These are phyloP conservation scores for Sphaerophoria rueppellii DNA, from an alignment of 2,888 invertebrate genomes.

Conservation along the genomic window DNA sequence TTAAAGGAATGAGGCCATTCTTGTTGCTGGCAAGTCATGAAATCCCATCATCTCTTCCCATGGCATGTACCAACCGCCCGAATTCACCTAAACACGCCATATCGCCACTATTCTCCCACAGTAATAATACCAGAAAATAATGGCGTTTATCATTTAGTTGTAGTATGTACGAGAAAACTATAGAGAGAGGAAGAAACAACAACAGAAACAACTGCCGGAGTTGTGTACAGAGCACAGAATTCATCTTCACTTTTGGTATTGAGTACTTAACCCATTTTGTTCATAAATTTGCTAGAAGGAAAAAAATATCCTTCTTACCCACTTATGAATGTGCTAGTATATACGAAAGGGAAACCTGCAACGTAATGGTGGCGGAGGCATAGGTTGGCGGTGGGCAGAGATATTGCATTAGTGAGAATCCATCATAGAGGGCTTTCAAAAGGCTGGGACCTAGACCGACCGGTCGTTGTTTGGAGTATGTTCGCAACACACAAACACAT, in stretches of 20 bases:
- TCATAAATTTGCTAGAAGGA: constrained; percentile 71
- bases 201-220: background rate
- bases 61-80: background rate
- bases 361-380: background rate
- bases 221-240: constrained; percentile 35
- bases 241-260: constrained; percentile 73
- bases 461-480: background rate
- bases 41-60: constrained; percentile 8
- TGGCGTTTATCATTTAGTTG: constrained; percentile 17
- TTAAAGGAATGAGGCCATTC: constrained; percentile 64
- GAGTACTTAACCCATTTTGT: constrained; percentile 75
- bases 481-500: background rate
- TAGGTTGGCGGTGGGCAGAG: constrained; percentile 19
- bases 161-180: background rate
- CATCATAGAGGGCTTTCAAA: constrained; percentile 45
- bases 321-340: constrained; percentile 19
- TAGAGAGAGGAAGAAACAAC: background rate
- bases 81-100: constrained; percentile 6
- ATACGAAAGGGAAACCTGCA: too few species aligned
- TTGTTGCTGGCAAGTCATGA: constrained; percentile 58
- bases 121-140: constrained; percentile 62
- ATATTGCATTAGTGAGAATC: constrained; percentile 65
- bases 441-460: background rate
- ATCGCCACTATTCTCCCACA: background rate
- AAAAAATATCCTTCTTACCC: constrained; percentile 69